Evolutionary conservation across 2,113 vertebrate species (phyloP).

Genomic region (Saguinus imperator): DNA sequence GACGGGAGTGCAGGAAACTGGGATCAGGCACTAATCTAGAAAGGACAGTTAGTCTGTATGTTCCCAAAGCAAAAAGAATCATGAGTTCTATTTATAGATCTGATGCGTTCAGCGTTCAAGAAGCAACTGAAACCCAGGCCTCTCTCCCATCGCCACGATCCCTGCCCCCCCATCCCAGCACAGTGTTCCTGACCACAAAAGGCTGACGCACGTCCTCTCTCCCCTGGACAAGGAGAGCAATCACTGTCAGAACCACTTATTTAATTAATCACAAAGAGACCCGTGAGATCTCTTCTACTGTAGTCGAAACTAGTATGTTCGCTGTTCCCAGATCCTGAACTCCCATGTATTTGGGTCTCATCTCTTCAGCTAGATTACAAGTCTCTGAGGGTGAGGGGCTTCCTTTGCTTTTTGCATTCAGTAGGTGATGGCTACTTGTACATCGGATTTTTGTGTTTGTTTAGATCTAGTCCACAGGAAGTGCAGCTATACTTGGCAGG

Average conservation of each 20-base stretch:
- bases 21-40: background rate
- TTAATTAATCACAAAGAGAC: constrained; percentile 46
- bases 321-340: background rate
- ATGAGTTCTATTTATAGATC: background rate
- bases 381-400: background rate
- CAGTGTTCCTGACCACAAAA: background rate
- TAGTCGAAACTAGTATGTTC: background rate
- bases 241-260: background rate
- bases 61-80: constrained; percentile 36
- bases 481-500: background rate
- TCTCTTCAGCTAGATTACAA: background rate
- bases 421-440: background rate
- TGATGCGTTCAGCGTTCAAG: background rate
- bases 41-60: background rate
- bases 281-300: background rate
- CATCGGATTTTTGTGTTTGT: background rate
- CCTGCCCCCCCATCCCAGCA: background rate
- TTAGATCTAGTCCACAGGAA: background rate
- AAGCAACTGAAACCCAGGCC: background rate
- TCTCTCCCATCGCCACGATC: background rate
- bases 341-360: background rate
- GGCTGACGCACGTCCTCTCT: background rate
- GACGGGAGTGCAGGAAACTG: background rate
- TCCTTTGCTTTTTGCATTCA: background rate
- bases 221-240: background rate